phyloP scores from a whole-genome alignment of 1,140 invertebrate species.

The Laupala kohalensis region DNA sequence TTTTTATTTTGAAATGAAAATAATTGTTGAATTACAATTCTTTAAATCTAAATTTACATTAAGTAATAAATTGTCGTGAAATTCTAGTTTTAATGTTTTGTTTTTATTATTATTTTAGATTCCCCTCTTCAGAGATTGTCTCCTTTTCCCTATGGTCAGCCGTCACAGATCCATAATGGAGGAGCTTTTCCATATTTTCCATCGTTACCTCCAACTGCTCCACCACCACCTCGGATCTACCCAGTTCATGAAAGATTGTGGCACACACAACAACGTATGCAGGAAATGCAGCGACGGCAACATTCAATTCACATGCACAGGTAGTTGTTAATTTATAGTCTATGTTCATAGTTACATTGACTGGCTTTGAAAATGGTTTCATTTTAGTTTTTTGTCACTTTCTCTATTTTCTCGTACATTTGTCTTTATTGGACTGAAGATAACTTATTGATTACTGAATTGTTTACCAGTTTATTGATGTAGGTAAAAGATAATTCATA shows the following conservation, averaged over 20 bases:
- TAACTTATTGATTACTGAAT: too few species aligned
- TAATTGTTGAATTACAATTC: too few species aligned
- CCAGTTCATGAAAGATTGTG: constrained; percentile 57
- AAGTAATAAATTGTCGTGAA: too few species aligned
- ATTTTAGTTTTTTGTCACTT: too few species aligned
- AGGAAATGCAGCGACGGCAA: constrained; percentile 48
- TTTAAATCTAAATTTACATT: too few species aligned
- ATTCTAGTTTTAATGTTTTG: background rate
- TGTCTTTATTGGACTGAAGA: too few species aligned
- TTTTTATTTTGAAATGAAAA: too few species aligned
- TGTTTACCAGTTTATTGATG: too few species aligned
- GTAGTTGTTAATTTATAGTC: background rate
- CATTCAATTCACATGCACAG: constrained; percentile 15
- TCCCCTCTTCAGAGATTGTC: constrained; percentile 4
- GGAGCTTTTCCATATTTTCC: background rate
- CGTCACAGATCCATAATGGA: background rate
- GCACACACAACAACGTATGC: constrained; percentile 55
- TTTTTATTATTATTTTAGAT: constrained; percentile 4
- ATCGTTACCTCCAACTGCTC: constrained; percentile 16
- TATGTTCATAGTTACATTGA: too few species aligned
- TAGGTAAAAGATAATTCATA: background rate
- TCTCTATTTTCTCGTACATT: too few species aligned
- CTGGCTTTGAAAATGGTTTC: too few species aligned
- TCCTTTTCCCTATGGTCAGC: constrained; percentile 8
- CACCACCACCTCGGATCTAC: constrained; percentile 43